A percentile compares a stretch with the other conserved stretches of the same genome.
These are phyloP conservation scores for Orchesella flavescens DNA, from an alignment of 2,888 invertebrate species.

Conservation along the genomic window DNA sequence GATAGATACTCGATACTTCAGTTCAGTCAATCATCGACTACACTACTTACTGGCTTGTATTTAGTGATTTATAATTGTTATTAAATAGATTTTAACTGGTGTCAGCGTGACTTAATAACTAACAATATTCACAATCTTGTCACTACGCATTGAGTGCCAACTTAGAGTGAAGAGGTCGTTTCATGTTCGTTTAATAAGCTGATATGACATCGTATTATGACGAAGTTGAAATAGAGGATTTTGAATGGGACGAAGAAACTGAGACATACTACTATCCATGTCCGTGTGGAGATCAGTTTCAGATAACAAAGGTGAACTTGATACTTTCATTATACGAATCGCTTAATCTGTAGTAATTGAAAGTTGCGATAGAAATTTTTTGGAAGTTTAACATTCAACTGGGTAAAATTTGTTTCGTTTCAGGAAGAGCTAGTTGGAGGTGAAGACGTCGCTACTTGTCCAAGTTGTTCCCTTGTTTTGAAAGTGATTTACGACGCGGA, in stretches of 20 bases:
- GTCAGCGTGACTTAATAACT: too few species aligned
- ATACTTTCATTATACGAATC: too few species aligned
- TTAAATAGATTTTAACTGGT: too few species aligned
- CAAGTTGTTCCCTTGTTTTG: constrained; percentile 96
- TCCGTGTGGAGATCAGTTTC: constrained; percentile 98
- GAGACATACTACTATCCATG: constrained; percentile 98
- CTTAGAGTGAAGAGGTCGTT: too few species aligned
- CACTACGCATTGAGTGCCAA: too few species aligned
- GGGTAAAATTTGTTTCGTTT: constrained; percentile 72
- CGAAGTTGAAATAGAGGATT: constrained; percentile 99
- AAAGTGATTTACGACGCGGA: constrained; percentile 95
- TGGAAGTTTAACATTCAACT: not conserved
- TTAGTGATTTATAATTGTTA: too few species aligned
- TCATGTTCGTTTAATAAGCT: too few species aligned
- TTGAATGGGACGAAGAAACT: constrained; percentile 97
- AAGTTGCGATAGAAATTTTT: not conserved
- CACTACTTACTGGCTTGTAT: too few species aligned
- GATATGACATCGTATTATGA: constrained; percentile 90
- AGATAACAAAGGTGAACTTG: constrained; percentile 88
- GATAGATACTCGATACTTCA: too few species aligned
- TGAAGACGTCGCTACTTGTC: constrained; percentile 97
- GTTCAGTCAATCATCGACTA: too few species aligned
- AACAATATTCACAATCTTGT: too few species aligned
- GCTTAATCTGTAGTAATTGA: too few species aligned
- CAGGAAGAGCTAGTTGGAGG: constrained; percentile 93